These are phyloP conservation scores for Drosophila testacea DNA, from an alignment of 2,888 invertebrate genomes.

Conservation along the genomic window DNA sequence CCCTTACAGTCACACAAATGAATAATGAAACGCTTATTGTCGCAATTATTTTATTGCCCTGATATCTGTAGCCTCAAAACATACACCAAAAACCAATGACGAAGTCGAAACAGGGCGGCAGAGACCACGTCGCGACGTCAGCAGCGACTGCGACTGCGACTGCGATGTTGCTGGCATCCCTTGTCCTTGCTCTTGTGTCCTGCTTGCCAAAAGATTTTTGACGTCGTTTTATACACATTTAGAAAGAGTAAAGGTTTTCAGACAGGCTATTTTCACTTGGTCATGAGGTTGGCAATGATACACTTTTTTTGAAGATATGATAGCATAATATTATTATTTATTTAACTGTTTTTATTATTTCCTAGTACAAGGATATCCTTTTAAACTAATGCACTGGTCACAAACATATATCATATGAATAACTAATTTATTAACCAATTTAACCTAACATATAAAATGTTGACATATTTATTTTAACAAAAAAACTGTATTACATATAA, in stretches of 20 bases:
- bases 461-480: too few species aligned
- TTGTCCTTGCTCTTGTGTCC: constrained; percentile 50
- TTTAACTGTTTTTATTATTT: too few species aligned
- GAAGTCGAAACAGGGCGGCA: constrained; percentile 3
- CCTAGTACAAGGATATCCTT: too few species aligned
- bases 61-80: constrained; percentile 80
- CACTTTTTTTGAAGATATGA: neutral
- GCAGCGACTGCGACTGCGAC: constrained; percentile 31
- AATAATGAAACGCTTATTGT: constrained; percentile 86
- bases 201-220: constrained; percentile 31
- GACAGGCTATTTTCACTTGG: neutral
- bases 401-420: too few species aligned
- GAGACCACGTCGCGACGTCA: constrained; percentile 14
- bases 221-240: constrained; percentile 57
- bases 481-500: too few species aligned
- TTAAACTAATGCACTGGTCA: too few species aligned
- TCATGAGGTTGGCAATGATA: neutral
- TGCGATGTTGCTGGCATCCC: constrained; percentile 32
- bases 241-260: constrained; percentile 7
- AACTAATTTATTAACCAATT: too few species aligned
- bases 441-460: too few species aligned
- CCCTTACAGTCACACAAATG: constrained; percentile 77
- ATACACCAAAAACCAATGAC: constrained; percentile 60
- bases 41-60: constrained; percentile 85
- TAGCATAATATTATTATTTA: neutral